Evolutionary conservation across 2,888 invertebrate species (phyloP).

Genomic region (Euclidia mi): DNA sequence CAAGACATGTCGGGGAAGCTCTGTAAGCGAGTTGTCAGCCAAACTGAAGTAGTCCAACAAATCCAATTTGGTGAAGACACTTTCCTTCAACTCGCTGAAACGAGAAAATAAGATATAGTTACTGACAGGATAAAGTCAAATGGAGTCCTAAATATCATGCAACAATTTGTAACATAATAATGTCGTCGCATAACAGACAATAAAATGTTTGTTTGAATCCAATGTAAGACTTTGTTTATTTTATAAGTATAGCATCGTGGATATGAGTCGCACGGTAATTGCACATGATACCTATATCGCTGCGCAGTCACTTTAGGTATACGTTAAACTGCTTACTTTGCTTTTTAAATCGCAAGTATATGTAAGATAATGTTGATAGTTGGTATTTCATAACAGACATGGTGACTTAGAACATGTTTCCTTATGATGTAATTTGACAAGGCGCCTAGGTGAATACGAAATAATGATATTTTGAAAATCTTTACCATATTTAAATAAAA

Average conservation of each 20-base stretch:
- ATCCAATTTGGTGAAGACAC: constrained; percentile 93
- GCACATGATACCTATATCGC: constrained; percentile 29
- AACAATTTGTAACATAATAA: too few species aligned
- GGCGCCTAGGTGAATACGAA: too few species aligned
- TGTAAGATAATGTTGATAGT: too few species aligned
- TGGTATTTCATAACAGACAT: too few species aligned
- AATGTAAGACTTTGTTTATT: not conserved
- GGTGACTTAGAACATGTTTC: too few species aligned
- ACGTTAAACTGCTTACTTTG: constrained; percentile 2
- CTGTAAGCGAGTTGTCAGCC: constrained; percentile 94
- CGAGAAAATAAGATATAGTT: constrained; percentile 32
- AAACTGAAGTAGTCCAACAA: constrained; percentile 94
- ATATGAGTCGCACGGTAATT: constrained; percentile 34
- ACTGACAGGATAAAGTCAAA: not conserved
- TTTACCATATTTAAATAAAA: too few species aligned
- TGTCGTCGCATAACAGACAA: not conserved
- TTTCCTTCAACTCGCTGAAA: constrained; percentile 93
- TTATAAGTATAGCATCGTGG: constrained; percentile 13
- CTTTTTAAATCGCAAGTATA: not conserved
- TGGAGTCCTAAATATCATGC: too few species aligned
- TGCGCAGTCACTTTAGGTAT: constrained; percentile 1
- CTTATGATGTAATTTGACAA: too few species aligned
- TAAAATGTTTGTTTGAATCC: not conserved
- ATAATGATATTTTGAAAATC: too few species aligned
- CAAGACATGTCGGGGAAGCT: constrained; percentile 94